A percentile compares a stretch with the other conserved stretches of the same genome.
phyloP scores from a whole-genome alignment of 2,888 invertebrate species.

The Cylindroiulus punctatus region DNA sequence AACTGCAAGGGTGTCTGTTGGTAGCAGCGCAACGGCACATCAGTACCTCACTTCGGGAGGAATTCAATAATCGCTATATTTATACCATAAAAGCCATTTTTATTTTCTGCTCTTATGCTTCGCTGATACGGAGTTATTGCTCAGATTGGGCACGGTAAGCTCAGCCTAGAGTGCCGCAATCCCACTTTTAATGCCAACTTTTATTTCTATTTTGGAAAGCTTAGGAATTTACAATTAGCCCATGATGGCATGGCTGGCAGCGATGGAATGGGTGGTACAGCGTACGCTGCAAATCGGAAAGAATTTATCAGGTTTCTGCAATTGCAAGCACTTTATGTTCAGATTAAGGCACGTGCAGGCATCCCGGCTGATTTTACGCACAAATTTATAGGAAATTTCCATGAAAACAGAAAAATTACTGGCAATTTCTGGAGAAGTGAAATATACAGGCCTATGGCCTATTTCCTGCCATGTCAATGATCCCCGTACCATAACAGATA shows the following conservation, averaged over 20 bases:
- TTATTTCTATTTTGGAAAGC: constrained; percentile 40
- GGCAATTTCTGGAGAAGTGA: too few relatives aligned
- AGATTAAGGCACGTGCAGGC: too few relatives aligned
- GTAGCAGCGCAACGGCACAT: not conserved
- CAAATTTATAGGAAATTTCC: too few relatives aligned
- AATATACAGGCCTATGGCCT: too few relatives aligned
- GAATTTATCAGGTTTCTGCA: not conserved
- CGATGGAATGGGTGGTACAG: not conserved
- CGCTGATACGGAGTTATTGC: constrained; percentile 45
- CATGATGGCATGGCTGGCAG: not conserved
- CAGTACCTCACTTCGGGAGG: constrained; percentile 2
- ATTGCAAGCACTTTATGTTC: too few relatives aligned
- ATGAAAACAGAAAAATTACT: too few relatives aligned
- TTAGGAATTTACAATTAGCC: constrained; percentile 40
- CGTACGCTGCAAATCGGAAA: not conserved
- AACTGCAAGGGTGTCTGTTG: not conserved
- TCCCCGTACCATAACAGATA: too few relatives aligned
- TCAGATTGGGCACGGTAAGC: constrained; percentile 21
- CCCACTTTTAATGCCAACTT: constrained; percentile 20
- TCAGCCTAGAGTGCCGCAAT: not conserved
- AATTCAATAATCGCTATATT: constrained; percentile 45
- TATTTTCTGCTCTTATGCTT: constrained; percentile 36
- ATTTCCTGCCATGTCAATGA: too few relatives aligned
- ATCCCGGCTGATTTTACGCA: too few relatives aligned
- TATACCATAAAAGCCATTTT: constrained; percentile 41